These are phyloP conservation scores for Cyclargus thomasi DNA, from an alignment of 1,140 invertebrate species.

Conservation along the genomic window DNA sequence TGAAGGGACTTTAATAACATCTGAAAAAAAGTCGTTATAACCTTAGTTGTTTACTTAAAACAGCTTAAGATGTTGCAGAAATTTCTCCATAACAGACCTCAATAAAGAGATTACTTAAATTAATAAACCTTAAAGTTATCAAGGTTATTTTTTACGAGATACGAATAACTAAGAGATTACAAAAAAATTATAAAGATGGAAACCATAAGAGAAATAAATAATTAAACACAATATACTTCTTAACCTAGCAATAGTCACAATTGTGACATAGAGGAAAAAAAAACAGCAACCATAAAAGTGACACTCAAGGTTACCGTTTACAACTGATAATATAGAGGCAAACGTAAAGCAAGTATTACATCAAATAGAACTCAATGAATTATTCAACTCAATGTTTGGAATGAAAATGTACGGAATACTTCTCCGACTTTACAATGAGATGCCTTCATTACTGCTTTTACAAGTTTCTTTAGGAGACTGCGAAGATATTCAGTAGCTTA, in stretches of 20 bases:
- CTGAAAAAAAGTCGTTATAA: no score
- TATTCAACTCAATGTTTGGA: constrained; percentile 34
- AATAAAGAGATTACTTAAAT: no score
- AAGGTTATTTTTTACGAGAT: no score
- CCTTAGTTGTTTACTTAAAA: no score
- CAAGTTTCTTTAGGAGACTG: not conserved
- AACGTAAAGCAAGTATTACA: constrained; percentile 33
- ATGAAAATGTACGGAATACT: constrained; percentile 26
- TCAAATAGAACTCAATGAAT: constrained; percentile 37
- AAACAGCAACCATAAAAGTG: not conserved
- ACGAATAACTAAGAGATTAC: no score
- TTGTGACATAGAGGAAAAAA: not conserved
- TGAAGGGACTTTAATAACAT: no score
- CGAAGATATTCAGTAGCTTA: not conserved
- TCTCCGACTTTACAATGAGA: not conserved
- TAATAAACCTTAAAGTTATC: no score
- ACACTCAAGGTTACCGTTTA: not conserved
- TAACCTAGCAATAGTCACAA: not conserved
- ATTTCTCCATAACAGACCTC: no score
- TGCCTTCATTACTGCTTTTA: not conserved
- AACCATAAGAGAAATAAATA: not conserved
- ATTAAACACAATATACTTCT: no score
- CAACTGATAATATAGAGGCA: constrained; percentile 14
- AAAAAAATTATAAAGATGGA: no score
- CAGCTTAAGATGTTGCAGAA: no score